Conservation (phyloP, 2,888 invertebrate genomes). For the Plagodis pulveraria region DNA sequence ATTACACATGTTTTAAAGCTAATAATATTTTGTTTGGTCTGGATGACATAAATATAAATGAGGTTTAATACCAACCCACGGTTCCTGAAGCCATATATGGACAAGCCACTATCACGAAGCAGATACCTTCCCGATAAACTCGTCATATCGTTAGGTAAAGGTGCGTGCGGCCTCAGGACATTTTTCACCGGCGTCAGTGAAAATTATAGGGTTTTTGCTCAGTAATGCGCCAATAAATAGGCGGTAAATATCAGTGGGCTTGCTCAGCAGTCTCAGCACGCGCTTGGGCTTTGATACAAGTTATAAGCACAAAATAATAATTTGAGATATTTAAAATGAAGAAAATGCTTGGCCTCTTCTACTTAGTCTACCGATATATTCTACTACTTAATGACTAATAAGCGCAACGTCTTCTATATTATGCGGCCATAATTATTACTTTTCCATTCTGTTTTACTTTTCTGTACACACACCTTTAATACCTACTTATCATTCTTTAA, state of each 20-base stretch:
- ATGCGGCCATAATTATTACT: too few relatives aligned
- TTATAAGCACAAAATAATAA: constrained; percentile 31
- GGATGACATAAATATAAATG: neutral
- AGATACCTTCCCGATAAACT: constrained; percentile 46
- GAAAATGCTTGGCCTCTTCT: too few relatives aligned
- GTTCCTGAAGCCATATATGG: neutral
- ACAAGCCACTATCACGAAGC: neutral
- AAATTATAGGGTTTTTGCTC: constrained; percentile 79
- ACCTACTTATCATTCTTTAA: too few relatives aligned
- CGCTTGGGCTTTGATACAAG: constrained; percentile 50
- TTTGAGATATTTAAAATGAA: neutral
- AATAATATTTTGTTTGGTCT: neutral
- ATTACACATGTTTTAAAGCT: too few relatives aligned
- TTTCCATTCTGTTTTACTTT: too few relatives aligned
- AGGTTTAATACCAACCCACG: neutral
- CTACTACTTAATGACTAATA: neutral
- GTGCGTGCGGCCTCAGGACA: constrained; percentile 61
- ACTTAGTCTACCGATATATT: neutral
- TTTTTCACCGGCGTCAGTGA: constrained; percentile 65
- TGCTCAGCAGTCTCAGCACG: constrained; percentile 71
- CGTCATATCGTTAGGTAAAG: constrained; percentile 35
- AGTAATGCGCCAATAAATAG: constrained; percentile 75
- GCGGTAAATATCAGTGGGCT: constrained; percentile 67
- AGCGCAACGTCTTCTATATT: neutral
- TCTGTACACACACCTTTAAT: too few relatives aligned